Conservation (phyloP, 2,113 vertebrate species). For the western clawed frog (Xenopus tropicalis) region UCB_Xtro_10.0 CM004446.2:119353001-119353500, state of each 20-base stretch:
- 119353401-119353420: conserved; percentile 27
- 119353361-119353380: conserved; percentile 22
- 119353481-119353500: conserved; percentile 1
- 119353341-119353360: conserved; percentile 8
- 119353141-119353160: neutral
- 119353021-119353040: no score
- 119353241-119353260: no score
- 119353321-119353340: conserved; percentile 3
- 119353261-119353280: no score
- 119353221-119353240: no score
- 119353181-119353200: no score
- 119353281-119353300: no score
- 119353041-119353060: neutral
- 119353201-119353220: no score
- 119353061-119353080: neutral
- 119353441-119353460: conserved; percentile 34
- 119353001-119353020: no score
- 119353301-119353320: conserved; percentile 7
- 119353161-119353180: neutral
- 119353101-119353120: neutral
- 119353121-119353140: no score
- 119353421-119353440: conserved; percentile 35
- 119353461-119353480: conserved; percentile 3
- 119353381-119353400: conserved; percentile 15
- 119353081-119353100: neutral